A percentile compares a stretch with the other conserved stretches of the same genome.
Evolutionary conservation across 1,140 invertebrate species (phyloP).

Genomic region (Drosophila erecta): DNA sequence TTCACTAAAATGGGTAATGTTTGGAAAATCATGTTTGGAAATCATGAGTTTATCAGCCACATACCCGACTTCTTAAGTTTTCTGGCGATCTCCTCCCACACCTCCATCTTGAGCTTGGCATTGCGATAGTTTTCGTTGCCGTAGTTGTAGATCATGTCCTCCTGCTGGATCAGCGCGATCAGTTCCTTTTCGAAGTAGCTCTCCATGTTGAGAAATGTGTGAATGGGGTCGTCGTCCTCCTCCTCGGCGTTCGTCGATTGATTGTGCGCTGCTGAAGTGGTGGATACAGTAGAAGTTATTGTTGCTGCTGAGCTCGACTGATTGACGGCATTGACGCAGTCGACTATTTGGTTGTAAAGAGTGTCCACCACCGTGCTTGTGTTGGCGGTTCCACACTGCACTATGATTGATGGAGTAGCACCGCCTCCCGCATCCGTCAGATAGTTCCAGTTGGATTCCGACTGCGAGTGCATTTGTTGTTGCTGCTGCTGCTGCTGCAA

Average conservation of each 20-base stretch:
- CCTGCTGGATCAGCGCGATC: constrained; percentile 72
- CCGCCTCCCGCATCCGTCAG: constrained; percentile 57
- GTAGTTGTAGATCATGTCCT: constrained; percentile 78
- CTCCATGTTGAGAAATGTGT: constrained; percentile 80
- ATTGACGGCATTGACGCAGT: constrained; percentile 59
- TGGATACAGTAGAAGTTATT: constrained; percentile 20
- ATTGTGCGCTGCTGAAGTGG: constrained; percentile 24
- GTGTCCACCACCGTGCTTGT: constrained; percentile 58
- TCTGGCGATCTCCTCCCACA: constrained; percentile 79
- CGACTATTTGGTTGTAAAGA: constrained; percentile 71
- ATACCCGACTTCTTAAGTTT: constrained; percentile 77
- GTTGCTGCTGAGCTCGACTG: constrained; percentile 19
- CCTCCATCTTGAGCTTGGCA: constrained; percentile 71
- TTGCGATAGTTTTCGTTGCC: constrained; percentile 80
- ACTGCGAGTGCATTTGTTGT: constrained; percentile 29
- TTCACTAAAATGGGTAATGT: constrained; percentile 47
- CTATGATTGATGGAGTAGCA: constrained; percentile 45
- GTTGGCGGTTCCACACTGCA: constrained; percentile 44
- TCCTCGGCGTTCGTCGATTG: constrained; percentile 58
- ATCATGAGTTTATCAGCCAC: not conserved
- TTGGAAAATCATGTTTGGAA: not conserved
- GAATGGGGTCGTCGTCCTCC: constrained; percentile 80
- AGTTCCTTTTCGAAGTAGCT: constrained; percentile 82
- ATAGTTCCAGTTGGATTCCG: constrained; percentile 74
- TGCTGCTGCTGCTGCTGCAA: constrained; percentile 57